phyloP scores from a whole-genome alignment of 2,888 invertebrate species.

The Conomelus anceps region DNA sequence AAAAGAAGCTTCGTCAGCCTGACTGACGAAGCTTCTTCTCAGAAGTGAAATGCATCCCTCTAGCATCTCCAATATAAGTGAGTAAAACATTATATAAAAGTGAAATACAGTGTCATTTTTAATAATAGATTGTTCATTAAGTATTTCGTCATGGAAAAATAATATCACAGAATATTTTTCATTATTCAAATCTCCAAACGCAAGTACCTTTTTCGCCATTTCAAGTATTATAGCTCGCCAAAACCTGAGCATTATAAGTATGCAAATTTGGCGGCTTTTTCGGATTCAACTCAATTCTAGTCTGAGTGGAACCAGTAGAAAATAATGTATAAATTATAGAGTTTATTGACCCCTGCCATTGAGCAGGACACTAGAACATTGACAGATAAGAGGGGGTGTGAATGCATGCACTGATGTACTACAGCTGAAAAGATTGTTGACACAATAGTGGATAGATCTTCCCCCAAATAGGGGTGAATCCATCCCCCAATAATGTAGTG shows the following conservation, averaged over 20 bases:
- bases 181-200: too few species aligned
- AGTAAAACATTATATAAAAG: too few species aligned
- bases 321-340: not conserved
- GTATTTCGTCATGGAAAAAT: too few species aligned
- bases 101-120: too few species aligned
- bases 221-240: too few species aligned
- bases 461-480: not conserved
- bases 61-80: too few species aligned
- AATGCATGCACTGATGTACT: not conserved
- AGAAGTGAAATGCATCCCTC: too few species aligned
- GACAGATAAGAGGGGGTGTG: not conserved
- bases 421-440: not conserved
- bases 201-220: too few species aligned
- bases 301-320: not conserved
- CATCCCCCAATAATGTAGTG: not conserved
- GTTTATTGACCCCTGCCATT: not conserved
- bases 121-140: too few species aligned
- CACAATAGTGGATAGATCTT: not conserved
- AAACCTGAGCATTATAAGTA: not conserved
- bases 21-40: too few species aligned
- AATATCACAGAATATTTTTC: too few species aligned
- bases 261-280: not conserved
- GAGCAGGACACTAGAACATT: not conserved
- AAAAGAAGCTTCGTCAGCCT: too few species aligned
- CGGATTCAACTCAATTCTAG: not conserved